A percentile compares a stretch with the other conserved stretches of the same genome.
These are phyloP conservation scores for Irena cyanogastra DNA, from an alignment of 2,113 vertebrate species.

Conservation along the genomic window DNA sequence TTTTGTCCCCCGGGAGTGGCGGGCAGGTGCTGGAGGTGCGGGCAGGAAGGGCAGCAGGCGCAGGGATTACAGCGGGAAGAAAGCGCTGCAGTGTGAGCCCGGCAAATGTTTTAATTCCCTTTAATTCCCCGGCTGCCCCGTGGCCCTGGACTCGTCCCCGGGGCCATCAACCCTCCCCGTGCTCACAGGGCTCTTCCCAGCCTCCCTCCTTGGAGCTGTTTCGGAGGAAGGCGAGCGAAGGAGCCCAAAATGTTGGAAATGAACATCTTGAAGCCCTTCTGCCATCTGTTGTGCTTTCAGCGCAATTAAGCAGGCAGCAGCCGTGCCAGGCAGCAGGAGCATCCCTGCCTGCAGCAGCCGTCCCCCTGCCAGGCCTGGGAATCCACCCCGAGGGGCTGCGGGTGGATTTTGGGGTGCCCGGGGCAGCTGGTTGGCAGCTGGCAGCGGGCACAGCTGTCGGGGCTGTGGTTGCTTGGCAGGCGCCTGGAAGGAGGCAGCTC, in stretches of 20 bases:
- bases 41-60: not conserved
- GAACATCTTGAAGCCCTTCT: slow-evolving; percentile 43
- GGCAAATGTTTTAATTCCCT: slow-evolving; percentile 55
- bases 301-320: slow-evolving; percentile 50
- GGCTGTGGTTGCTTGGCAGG: not conserved
- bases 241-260: not conserved
- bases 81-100: not conserved
- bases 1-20: not conserved
- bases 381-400: not conserved
- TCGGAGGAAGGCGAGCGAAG: not conserved
- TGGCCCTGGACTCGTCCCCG: not conserved
- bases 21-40: not conserved
- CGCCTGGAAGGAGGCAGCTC: not conserved
- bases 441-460: fast-evolving
- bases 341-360: not conserved
- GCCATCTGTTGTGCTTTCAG: slow-evolving; percentile 60
- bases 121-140: not conserved
- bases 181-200: not conserved
- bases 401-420: not conserved
- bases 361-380: not conserved
- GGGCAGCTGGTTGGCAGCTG: not conserved
- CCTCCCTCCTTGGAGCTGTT: not conserved
- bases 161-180: fast-evolving
- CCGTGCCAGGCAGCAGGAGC: not conserved
- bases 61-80: not conserved